phyloP scores from a whole-genome alignment of 1,140 invertebrate genomes.

The Pseudomyrmex concolor region DNA sequence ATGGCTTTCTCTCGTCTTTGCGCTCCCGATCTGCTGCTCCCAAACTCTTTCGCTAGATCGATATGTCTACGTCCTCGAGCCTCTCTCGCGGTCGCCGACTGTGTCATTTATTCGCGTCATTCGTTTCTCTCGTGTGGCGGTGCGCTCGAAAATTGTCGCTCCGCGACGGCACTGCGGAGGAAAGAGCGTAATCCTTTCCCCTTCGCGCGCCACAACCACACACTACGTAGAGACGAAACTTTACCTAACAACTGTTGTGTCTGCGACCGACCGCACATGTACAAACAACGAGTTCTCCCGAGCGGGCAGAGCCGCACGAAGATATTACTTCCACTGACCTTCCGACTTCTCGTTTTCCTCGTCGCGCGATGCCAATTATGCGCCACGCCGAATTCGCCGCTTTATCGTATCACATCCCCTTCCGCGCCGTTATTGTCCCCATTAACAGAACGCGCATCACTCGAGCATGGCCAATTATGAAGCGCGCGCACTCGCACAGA shows the following conservation, averaged over 20 bases:
- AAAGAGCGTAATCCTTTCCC: conserved; percentile 8
- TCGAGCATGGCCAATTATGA: conserved; percentile 55
- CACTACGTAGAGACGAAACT: conserved; percentile 20
- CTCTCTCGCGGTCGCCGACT: not conserved
- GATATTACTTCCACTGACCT: conserved; percentile 60
- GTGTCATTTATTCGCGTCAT: conserved; percentile 41
- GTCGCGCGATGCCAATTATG: conserved; percentile 47
- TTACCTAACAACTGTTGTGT: conserved; percentile 55
- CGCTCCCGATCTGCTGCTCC: not conserved
- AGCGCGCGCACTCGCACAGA: conserved; percentile 10
- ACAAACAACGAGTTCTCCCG: conserved; percentile 69
- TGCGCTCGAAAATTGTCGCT: conserved; percentile 19
- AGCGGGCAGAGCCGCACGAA: conserved; percentile 58
- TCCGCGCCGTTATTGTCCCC: conserved; percentile 6
- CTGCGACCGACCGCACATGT: conserved; percentile 62
- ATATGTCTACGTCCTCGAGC: conserved; percentile 7
- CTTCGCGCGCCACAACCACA: not conserved
- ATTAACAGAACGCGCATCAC: conserved; percentile 50
- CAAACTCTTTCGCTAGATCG: conserved; percentile 23
- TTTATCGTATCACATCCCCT: conserved; percentile 5
- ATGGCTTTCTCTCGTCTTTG: not conserved
- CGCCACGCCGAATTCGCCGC: conserved; percentile 32
- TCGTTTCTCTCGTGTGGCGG: not conserved
- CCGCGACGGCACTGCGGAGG: no score
- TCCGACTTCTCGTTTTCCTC: conserved; percentile 67